Evolutionary conservation across 2,797 vertebrate species (phyloP), one percentile per base, ranked within the genome.

Genomic region (Lagocephalus sceleratus): DNA sequence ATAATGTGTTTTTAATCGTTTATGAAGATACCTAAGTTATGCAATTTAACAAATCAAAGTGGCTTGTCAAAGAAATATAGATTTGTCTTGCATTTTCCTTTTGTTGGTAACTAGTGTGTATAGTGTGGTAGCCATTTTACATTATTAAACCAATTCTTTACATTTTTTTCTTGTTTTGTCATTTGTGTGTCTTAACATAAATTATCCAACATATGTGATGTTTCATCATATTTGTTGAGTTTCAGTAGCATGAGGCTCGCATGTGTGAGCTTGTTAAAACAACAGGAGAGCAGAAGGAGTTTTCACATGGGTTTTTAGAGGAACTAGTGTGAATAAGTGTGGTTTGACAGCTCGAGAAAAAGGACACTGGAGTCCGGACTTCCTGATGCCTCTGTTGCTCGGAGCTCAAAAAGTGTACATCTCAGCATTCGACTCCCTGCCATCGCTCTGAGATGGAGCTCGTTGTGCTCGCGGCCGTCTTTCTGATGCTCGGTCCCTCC

Each of bases 11-110:
- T 86, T 82, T 49, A 78, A 75, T 84, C 47, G 53, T 82, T 82
- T 81, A n/a, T 75, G 54, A 78, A 60, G 71, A 78, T 87, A 82
- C 82, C 83, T 89, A 88, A 89, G 74, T 89, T 88, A 85, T 21
- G 63, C 82, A 83, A 82, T 79, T 83, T 82, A 79, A 43, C 48
- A 66, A 73, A 79, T 68, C 52, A 71, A 73, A 64, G 19, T 73
- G 70, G 60, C 66, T 81, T 85, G 81, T 85, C 77, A 76, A 86
- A 72, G 32, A 49, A 45, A 17, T 76, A 79, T 87, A 77, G 81
- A 83, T 82, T 79, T 81, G 67, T 80, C 69, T 75, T 76, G 74
- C 75, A 78, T 68, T 80, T 69, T 62, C 62, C 45, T 68, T 48
- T 23, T 69, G 70, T 79, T 72, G 63, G 69, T 79, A 83, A 75